A percentile compares a stretch with the other conserved stretches of the same genome.
These are phyloP conservation scores for Scleropages formosus DNA, from an alignment of 2,797 vertebrate species.

Conservation along the genomic window DNA sequence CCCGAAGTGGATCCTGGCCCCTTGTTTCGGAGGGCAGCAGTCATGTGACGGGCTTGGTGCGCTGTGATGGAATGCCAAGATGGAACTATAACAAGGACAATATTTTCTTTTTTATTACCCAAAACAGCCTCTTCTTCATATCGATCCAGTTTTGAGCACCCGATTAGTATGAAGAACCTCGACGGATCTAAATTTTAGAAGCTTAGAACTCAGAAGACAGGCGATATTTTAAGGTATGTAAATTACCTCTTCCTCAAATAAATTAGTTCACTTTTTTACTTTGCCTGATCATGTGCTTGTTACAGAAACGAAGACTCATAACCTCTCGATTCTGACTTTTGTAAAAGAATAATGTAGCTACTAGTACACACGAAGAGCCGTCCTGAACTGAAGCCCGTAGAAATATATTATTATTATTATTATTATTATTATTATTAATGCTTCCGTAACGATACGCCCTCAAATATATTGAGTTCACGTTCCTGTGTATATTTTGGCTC, in stretches of 20 bases:
- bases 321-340: no score
- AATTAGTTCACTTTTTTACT: background rate
- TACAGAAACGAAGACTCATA: no score
- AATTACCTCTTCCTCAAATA: background rate
- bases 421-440: no score
- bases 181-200: conserved; percentile 30
- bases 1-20: conserved; percentile 63
- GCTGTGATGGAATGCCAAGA: conserved; percentile 66
- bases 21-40: conserved; percentile 60
- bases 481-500: no score
- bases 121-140: background rate
- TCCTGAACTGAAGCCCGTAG: no score
- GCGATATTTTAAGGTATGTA: background rate
- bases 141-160: background rate
- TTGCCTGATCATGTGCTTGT: background rate
- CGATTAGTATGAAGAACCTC: conserved; percentile 40
- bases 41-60: conserved; percentile 70
- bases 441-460: no score
- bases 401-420: no score
- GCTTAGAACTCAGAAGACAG: background rate
- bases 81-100: conserved; percentile 74
- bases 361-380: no score
- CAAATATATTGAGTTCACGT: no score
- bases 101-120: conserved; percentile 37
- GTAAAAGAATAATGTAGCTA: no score